Base-by-base conservation (phyloP, 2,888 invertebrate species). In the Alviniconcha strummeri region DNA sequence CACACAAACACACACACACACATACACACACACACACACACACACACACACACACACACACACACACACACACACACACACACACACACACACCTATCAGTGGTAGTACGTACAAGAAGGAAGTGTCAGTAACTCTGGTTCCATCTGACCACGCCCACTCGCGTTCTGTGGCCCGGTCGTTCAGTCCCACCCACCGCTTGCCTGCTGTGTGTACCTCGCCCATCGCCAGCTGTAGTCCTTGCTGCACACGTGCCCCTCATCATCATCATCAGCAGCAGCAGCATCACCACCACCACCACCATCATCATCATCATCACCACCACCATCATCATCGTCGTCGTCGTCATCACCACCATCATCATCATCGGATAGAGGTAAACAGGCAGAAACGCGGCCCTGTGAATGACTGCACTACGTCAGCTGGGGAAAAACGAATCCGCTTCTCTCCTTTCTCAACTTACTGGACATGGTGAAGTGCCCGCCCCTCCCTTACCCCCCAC, bases 131-230 rank as follows among this genome's bases (percentile, higher is more conserved):
- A 52, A 52, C 79, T 17, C 8, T 9, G 19, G 60, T 79, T 4
- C 1, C 19, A 52, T 79, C 67, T 1, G 79, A 15, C 79, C 79
- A 79, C 64, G 6, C 13, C 79, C 79, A 79, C 19, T 57, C 79
- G 5, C 79, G 9, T 52, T 79, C 79, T 19, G 79, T 79, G 64
- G 19, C 7, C 19, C 57, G 79, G 67, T 79, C 79, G 54, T 79
- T 79, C 36, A 79, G 19, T 17, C 79, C 79, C 67, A 79, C 79
- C 79, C 79, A 79, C 15, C 79, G 19, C 79, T 79, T 79, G 17
- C 79, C 79, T 13, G 13, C 19, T 8, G 79, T 17, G 36, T 60
- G n/a, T 19, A 36, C 36, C 36, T 17, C 17, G 11, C 13, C 64
- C 36, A 79, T 11, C 52, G 19, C 11, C 36, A 11, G 8, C 64